Conservation (phyloP, 2,113 vertebrate species). For the Rhombomys opimus region DNA sequence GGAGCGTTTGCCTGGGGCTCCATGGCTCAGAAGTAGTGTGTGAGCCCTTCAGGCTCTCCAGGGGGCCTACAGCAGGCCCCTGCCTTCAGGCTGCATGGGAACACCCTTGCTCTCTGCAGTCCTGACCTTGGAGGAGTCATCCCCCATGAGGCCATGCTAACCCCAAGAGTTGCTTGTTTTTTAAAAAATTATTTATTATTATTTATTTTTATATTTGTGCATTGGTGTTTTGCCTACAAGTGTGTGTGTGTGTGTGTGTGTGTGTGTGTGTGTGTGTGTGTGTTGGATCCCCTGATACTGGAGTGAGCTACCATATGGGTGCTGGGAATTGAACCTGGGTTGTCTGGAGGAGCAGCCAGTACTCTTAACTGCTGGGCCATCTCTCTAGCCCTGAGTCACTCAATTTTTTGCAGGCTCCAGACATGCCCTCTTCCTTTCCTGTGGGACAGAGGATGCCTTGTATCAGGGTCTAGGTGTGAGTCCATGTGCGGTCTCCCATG, state of each 20-base stretch:
- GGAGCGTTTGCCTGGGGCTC: not conserved
- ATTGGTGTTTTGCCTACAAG: not conserved
- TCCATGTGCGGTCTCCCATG: not conserved
- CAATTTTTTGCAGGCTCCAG: not conserved
- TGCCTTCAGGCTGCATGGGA: not conserved
- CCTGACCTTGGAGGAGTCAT: not conserved
- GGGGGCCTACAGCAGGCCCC: not conserved
- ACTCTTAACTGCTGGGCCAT: not conserved
- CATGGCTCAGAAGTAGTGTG: not conserved
- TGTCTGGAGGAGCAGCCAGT: not conserved
- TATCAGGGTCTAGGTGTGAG: not conserved
- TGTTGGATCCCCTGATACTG: not conserved
- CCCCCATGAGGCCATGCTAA: not conserved
- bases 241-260: not conserved
- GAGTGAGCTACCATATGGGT: not conserved
- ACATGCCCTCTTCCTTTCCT: too few species aligned
- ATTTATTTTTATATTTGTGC: not conserved
- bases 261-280: not conserved
- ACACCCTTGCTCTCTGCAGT: not conserved
- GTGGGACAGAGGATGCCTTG: not conserved
- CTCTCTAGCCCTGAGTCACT: not conserved
- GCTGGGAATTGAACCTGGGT: not conserved
- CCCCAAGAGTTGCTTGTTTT: too few species aligned
- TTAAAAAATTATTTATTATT: not conserved
- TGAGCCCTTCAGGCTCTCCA: not conserved